Conservation (phyloP, 2,797 vertebrate species). For the Atherinosoma microstoma region DNA sequence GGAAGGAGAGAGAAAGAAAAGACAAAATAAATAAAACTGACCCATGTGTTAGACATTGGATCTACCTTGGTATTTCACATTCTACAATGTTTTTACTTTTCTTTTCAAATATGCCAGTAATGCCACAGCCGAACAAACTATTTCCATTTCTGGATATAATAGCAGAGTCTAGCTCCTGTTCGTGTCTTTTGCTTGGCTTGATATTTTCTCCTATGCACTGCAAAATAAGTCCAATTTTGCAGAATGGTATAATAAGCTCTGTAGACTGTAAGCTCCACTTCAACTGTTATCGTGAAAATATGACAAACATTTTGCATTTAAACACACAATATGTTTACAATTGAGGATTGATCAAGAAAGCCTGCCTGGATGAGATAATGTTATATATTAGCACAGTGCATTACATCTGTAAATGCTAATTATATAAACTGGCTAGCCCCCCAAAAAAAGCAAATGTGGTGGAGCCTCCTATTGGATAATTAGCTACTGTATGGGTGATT, state of each 20-base stretch:
- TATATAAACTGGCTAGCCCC: too few relatives aligned
- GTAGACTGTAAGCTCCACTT: conserved; percentile 13
- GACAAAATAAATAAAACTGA: conserved; percentile 34
- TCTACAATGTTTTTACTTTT: conserved; percentile 39
- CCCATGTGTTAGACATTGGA: conserved; percentile 23
- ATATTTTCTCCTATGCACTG: conserved; percentile 49
- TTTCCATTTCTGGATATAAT: conserved; percentile 66
- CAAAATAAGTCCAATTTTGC: conserved; percentile 14
- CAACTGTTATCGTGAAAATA: conserved; percentile 24
- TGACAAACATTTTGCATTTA: conserved; percentile 16
- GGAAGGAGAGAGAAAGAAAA: not conserved
- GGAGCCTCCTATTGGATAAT: too few relatives aligned
- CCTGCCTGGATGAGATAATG: conserved; percentile 23
- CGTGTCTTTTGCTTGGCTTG: conserved; percentile 55
- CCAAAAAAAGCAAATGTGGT: too few relatives aligned
- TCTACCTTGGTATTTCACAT: conserved; percentile 49
- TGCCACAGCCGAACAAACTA: conserved; percentile 32
- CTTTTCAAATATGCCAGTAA: conserved; percentile 26
- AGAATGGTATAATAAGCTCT: conserved; percentile 32
- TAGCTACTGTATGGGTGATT: too few relatives aligned
- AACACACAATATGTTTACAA: conserved; percentile 20
- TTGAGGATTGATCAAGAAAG: conserved; percentile 43
- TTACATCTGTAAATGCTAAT: conserved; percentile 45
- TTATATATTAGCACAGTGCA: conserved; percentile 43
- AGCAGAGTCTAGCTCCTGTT: conserved; percentile 41